These are phyloP conservation scores for Drosophila bipectinata DNA, from an alignment of 1,140 invertebrate genomes.

Conservation along the genomic window DNA sequence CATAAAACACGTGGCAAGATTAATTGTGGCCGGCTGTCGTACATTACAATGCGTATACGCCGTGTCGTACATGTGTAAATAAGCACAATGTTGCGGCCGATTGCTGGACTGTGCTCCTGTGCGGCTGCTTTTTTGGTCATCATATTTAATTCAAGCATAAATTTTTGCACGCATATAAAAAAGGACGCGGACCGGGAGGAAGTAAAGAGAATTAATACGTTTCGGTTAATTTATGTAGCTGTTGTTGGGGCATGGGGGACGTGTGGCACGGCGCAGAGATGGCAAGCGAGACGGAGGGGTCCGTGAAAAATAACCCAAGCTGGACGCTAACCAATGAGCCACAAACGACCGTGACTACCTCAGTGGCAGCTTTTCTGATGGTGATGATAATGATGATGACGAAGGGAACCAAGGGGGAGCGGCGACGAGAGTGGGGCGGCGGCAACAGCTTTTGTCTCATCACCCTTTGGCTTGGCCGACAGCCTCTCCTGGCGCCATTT, in stretches of 20 bases:
- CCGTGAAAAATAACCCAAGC: constrained; percentile 72
- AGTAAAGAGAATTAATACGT: constrained; percentile 79
- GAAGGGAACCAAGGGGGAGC: constrained; percentile 5
- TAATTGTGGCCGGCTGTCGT: constrained; percentile 76
- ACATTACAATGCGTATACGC: constrained; percentile 78
- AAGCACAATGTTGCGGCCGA: constrained; percentile 49
- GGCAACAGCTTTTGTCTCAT: constrained; percentile 65
- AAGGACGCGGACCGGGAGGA: constrained; percentile 38
- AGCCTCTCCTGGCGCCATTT: constrained; percentile 21
- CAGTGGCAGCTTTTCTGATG: constrained; percentile 2
- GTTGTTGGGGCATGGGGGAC: background rate
- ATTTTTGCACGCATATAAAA: constrained; percentile 82
- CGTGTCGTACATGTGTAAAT: constrained; percentile 79
- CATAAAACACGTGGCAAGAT: constrained; percentile 79
- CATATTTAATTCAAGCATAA: constrained; percentile 82
- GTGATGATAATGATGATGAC: constrained; percentile 35
- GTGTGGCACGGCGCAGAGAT: background rate
- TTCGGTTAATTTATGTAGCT: constrained; percentile 78
- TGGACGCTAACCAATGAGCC: constrained; percentile 69
- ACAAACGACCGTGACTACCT: constrained; percentile 74
- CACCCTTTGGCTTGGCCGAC: constrained; percentile 56
- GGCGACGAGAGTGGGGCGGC: background rate
- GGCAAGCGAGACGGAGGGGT: background rate
- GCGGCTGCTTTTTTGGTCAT: constrained; percentile 80
- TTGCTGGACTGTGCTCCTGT: constrained; percentile 28